These are phyloP conservation scores for Dryobates pubescens DNA, from an alignment of 2,797 vertebrate genomes.

Conservation along the genomic window DNA sequence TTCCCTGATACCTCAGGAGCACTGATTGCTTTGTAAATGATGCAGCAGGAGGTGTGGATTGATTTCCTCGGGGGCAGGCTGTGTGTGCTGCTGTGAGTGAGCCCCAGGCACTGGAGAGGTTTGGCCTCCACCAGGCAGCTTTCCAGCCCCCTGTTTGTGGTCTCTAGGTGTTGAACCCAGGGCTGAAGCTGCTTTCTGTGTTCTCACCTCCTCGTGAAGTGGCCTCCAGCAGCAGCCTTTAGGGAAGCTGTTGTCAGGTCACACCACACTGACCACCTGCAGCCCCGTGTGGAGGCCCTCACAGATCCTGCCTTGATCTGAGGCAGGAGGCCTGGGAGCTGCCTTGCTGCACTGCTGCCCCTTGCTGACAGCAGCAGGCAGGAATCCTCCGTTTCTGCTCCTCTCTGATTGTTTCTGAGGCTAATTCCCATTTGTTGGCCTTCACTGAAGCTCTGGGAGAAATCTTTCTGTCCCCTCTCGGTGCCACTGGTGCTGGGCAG, in stretches of 20 bases:
- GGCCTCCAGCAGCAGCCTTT: not conserved
- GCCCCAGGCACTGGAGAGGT: not conserved
- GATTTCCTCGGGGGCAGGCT: not conserved
- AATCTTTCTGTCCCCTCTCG: not conserved
- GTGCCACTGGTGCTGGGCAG: not conserved
- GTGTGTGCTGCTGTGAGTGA: not conserved
- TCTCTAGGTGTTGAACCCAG: not conserved
- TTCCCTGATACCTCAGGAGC: not conserved
- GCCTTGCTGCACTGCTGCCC: fast-evolving
- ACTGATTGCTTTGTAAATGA: not conserved
- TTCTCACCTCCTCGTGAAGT: not conserved
- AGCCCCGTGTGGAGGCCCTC: not conserved
- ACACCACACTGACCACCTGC: too few relatives aligned
- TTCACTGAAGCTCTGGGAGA: not conserved
- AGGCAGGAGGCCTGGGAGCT: not conserved
- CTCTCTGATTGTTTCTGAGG: not conserved
- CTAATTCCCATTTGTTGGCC: not conserved
- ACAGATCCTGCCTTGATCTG: not conserved
- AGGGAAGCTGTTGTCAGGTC: not conserved
- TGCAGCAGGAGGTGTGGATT: not conserved
- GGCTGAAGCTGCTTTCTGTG: not conserved
- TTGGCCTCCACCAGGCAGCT: not conserved
- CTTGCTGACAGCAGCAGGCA: not conserved
- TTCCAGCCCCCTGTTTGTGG: not conserved
- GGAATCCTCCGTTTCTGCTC: not conserved